Evolutionary conservation across 1,140 invertebrate genomes (phyloP).

Genomic region (Lepidurus packardi): DNA sequence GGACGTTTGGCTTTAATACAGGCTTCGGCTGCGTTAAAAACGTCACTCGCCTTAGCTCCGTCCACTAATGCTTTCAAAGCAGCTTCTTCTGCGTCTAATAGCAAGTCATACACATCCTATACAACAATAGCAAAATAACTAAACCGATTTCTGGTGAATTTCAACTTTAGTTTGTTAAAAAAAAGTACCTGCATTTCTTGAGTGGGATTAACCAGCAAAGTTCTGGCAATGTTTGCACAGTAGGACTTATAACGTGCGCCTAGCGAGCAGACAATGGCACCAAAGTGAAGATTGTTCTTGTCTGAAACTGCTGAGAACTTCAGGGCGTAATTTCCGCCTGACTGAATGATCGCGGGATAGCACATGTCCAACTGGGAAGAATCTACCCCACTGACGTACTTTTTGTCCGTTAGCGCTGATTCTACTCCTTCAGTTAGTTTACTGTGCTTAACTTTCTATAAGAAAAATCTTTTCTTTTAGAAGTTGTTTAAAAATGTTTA

Average conservation of each 20-base stretch:
- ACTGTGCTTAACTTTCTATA: slow-evolving; percentile 79
- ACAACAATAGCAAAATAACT: slow-evolving; percentile 7
- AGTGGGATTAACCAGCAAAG: slow-evolving; percentile 92
- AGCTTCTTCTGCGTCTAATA: slow-evolving; percentile 86
- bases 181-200: slow-evolving; percentile 59
- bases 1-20: slow-evolving; percentile 84
- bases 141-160: neutral
- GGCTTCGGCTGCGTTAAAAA: slow-evolving; percentile 77
- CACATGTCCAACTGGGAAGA: slow-evolving; percentile 87
- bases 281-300: slow-evolving; percentile 91
- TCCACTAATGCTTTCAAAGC: slow-evolving; percentile 77
- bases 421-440: slow-evolving; percentile 94
- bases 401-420: slow-evolving; percentile 81
- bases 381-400: slow-evolving; percentile 86
- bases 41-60: slow-evolving; percentile 76
- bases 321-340: slow-evolving; percentile 91
- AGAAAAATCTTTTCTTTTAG: slow-evolving; percentile 35
- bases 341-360: slow-evolving; percentile 97
- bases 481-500: neutral
- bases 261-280: slow-evolving; percentile 89
- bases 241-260: slow-evolving; percentile 95
- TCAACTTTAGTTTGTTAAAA: slow-evolving; percentile 38
- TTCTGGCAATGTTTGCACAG: slow-evolving; percentile 96
- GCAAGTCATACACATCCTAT: slow-evolving; percentile 86
- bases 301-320: slow-evolving; percentile 92